Percentiles rank a stretch among this genome's conserved stretches.
Conservation (phyloP, 2,113 vertebrate species). For the Amia ocellicauda region DNA sequence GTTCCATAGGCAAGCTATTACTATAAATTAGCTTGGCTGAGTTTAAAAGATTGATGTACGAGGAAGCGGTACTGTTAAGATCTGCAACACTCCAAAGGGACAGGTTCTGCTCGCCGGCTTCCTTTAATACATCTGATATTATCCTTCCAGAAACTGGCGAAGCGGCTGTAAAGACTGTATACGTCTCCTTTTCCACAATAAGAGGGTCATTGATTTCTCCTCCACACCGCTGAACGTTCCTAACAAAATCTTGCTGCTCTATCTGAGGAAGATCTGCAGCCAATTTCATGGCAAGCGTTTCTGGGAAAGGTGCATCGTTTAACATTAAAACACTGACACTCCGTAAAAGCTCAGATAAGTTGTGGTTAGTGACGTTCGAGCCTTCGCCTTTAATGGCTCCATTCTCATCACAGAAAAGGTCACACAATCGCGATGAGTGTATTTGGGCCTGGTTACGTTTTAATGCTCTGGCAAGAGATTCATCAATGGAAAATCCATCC, state of each 20-base stretch:
- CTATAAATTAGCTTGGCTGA: conserved; percentile 20
- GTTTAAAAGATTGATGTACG: conserved; percentile 34
- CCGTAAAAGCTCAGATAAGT: conserved; percentile 40
- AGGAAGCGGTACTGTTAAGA: conserved; percentile 22
- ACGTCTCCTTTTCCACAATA: conserved; percentile 32
- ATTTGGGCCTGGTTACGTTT: conserved; percentile 31
- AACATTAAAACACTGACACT: conserved; percentile 8
- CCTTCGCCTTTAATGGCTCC: conserved; percentile 31
- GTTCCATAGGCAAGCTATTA: neutral
- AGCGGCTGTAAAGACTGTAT: conserved; percentile 36
- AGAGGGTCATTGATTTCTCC: conserved; percentile 36
- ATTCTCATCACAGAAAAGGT: conserved; percentile 38
- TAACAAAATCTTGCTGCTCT: conserved; percentile 20
- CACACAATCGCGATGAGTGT: conserved; percentile 43
- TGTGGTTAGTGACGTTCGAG: conserved; percentile 29
- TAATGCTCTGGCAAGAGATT: conserved; percentile 36
- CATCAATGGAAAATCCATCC: conserved; percentile 55
- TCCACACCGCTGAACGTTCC: conserved; percentile 11
- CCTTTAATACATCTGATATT: conserved; percentile 35
- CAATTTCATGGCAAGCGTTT: conserved; percentile 42
- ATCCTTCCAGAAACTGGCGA: conserved; percentile 37
- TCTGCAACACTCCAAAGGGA: conserved; percentile 22
- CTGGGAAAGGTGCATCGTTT: conserved; percentile 31
- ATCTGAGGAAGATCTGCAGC: conserved; percentile 34
- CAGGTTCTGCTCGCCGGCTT: conserved; percentile 22